Evolutionary conservation across 92 coral and sea anemone species (phyloP).

Genomic region (Heliopora coerulea): DNA sequence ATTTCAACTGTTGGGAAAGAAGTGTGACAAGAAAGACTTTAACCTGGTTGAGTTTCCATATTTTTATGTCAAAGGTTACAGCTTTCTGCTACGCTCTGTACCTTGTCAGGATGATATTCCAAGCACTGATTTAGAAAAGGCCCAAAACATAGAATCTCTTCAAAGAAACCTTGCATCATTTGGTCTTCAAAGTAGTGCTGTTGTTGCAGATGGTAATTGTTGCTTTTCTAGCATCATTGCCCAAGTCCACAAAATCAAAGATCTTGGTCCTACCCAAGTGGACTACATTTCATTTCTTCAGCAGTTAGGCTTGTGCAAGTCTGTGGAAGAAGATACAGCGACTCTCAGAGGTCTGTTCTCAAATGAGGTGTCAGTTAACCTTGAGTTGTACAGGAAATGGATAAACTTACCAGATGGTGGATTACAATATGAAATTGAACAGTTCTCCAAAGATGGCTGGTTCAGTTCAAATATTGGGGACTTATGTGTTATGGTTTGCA

Average conservation of each 20-base stretch:
- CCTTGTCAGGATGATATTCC: slow-evolving; percentile 2
- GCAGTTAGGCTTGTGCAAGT: slow-evolving; percentile 7
- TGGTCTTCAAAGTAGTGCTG: slow-evolving; percentile 53
- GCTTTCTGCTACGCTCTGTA: slow-evolving; percentile 18
- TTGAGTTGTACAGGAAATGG: slow-evolving; percentile 66
- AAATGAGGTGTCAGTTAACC: slow-evolving; percentile 55
- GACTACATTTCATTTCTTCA: slow-evolving; percentile 14
- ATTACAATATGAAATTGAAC: slow-evolving; percentile 40
- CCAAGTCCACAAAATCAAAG: slow-evolving; percentile 45
- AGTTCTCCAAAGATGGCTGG: slow-evolving; percentile 58
- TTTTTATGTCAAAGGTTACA: slow-evolving; percentile 32
- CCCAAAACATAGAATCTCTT: slow-evolving; percentile 39
- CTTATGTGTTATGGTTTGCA: slow-evolving; percentile 60
- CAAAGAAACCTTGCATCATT: slow-evolving; percentile 54
- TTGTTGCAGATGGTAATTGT: slow-evolving; percentile 61
- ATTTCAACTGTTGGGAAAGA: slow-evolving; percentile 39
- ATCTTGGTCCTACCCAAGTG: background rate
- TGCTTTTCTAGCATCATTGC: slow-evolving; percentile 51
- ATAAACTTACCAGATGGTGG: slow-evolving; percentile 46
- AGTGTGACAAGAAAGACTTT: slow-evolving; percentile 60
- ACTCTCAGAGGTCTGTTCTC: slow-evolving; percentile 53
- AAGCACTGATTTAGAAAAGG: slow-evolving; percentile 42
- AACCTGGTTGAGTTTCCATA: slow-evolving; percentile 55
- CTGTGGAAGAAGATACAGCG: slow-evolving; percentile 50
- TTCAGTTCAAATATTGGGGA: slow-evolving; percentile 75